Evolutionary conservation across 2,797 vertebrate species (phyloP), one percentile per base, ranked within the genome.

Genomic region (Danio choprae): DNA sequence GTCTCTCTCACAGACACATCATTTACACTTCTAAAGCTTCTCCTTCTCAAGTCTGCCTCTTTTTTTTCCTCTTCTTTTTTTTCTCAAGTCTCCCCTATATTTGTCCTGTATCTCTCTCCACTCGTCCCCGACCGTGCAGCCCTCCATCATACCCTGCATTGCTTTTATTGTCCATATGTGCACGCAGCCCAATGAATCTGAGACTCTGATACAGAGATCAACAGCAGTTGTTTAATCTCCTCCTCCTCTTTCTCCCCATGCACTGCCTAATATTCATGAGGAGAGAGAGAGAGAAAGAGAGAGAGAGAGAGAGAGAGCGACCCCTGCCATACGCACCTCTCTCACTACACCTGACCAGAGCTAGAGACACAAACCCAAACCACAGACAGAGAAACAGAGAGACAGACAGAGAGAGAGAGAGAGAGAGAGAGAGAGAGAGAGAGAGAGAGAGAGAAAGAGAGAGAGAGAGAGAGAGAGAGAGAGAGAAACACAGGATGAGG

Each of bases 331-430:
- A 77, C 53, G 18, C 5, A 77, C 72, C 71, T 60, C 75, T 79
- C 55, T 56, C 63, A 43, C 38, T 15, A 69, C 76, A 87, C 84
- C 88, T 85, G 86, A 88, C 82, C 64, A 68, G 80, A 76, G 75
- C 73, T 72, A 79, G 72, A 82, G 77, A 79, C 83, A 80, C 69
- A 69, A 74, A 53, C 77, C 69, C 68, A 79, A 69, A 60, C 64
- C 73, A 56, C 65, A 67, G 22, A 74, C 7, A 60, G 12, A 51
- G 62, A 41, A 70, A 63, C 22, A 62, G 72, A 56, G 67, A 22
- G 48, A n/a, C 72, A 44, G 59, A 55, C 67, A 18, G 38, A 46
- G 58, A 18, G 60, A 38, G 74, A 67, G 64, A 48, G 68, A 73
- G 73, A n/a, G n/a, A n/a, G n/a, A n/a, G 38, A 46, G 58, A 18